phyloP scores from a whole-genome alignment of 2,113 vertebrate species.

The Oxygymnocypris stewartii region DNA sequence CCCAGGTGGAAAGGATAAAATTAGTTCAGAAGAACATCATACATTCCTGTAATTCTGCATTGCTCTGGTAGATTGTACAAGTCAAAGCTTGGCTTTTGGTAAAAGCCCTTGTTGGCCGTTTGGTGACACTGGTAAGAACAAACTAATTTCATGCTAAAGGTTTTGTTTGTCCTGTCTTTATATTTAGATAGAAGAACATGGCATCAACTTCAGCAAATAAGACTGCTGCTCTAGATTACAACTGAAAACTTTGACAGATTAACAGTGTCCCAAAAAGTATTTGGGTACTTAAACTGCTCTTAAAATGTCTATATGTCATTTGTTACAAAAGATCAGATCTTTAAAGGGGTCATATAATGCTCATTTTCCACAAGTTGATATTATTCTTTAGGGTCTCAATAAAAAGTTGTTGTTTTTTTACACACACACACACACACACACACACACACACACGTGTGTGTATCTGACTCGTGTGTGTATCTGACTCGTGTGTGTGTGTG shows the following conservation, averaged over 20 bases:
- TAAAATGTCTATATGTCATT: neutral
- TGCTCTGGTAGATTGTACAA: conserved; percentile 3
- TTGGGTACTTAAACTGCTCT: neutral
- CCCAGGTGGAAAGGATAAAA: conserved; percentile 43
- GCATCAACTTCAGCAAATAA: neutral
- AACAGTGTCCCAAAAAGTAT: neutral
- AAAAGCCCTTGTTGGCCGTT: conserved; percentile 7
- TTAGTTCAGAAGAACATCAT: conserved; percentile 42
- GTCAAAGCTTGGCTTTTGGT: conserved; percentile 2
- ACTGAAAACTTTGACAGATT: conserved; percentile 4
- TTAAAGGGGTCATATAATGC: too few species aligned
- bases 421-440: too few species aligned
- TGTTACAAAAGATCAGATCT: neutral
- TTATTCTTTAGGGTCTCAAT: too few species aligned
- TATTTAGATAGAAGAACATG: neutral
- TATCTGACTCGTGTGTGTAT: too few species aligned
- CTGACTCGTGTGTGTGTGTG: too few species aligned
- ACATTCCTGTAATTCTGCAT: conserved; percentile 37
- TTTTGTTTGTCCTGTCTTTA: neutral
- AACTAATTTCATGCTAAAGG: conserved; percentile 6
- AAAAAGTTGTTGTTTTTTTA: too few species aligned
- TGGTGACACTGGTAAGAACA: neutral
- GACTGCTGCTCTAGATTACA: neutral
- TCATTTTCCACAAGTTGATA: too few species aligned
- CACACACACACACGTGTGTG: too few species aligned